Percentiles rank a stretch among this genome's conserved stretches.
phyloP scores from a whole-genome alignment of 2,888 invertebrate genomes.

The Endotricha flammealis region DNA sequence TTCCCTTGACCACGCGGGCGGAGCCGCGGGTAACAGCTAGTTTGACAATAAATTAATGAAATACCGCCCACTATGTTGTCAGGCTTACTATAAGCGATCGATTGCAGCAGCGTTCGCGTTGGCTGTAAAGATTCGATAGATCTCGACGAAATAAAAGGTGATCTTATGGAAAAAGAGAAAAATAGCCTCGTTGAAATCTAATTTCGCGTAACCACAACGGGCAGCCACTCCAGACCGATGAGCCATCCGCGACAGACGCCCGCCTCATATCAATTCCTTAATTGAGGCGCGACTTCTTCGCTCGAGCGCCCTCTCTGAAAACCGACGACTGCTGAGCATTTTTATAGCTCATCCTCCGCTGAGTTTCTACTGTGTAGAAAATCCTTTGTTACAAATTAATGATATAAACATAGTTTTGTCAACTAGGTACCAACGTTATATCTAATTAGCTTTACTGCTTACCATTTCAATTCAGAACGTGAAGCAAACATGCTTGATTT shows the following conservation, averaged over 20 bases:
- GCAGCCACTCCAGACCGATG: slow-evolving; percentile 68
- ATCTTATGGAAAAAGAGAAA: slow-evolving; percentile 51
- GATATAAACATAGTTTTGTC: no score
- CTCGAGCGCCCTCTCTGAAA: slow-evolving; percentile 48
- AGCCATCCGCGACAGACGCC: slow-evolving; percentile 72
- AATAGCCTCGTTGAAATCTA: slow-evolving; percentile 77
- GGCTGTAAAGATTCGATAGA: slow-evolving; percentile 39
- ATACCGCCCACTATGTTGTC: slow-evolving; percentile 1
- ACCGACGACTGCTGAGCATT: slow-evolving; percentile 25
- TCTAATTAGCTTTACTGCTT: no score
- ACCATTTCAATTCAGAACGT: no score
- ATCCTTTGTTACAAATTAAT: no score
- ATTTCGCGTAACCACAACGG: slow-evolving; percentile 76
- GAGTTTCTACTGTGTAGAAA: slow-evolving; percentile 7
- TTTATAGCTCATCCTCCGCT: slow-evolving; percentile 20
- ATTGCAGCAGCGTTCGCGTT: slow-evolving; percentile 10
- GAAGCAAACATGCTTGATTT: no score
- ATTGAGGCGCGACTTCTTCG: slow-evolving; percentile 59
- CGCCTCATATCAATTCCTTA: slow-evolving; percentile 73
- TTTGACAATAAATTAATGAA: no score
- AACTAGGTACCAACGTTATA: no score
- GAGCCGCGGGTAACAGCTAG: no score
- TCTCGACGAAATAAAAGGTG: slow-evolving; percentile 61
- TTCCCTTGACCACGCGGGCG: no score
- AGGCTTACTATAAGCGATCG: slow-evolving; percentile 6